Evolutionary conservation across 1,140 invertebrate genomes (phyloP).

Genomic region (Sminthurides bifidus): DNA sequence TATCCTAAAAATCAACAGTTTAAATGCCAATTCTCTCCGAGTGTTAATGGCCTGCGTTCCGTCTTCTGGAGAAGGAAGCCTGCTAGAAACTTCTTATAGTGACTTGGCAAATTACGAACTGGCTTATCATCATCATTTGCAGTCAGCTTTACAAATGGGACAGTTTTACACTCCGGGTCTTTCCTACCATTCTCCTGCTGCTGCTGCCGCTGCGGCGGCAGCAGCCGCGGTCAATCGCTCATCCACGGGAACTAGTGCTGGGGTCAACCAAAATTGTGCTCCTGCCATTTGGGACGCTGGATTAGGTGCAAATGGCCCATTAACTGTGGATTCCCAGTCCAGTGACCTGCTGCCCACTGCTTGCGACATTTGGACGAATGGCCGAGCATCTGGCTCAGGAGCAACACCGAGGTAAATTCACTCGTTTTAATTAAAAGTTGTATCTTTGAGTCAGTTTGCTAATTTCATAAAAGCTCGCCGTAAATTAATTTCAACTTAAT

Average conservation of each 20-base stretch:
- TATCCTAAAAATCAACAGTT: too few relatives aligned
- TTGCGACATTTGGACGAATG: background rate
- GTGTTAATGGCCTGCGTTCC: too few relatives aligned
- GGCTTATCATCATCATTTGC: constrained; percentile 26
- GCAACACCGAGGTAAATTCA: too few relatives aligned
- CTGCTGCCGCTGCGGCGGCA: constrained; percentile 32
- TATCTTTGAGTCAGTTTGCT: background rate
- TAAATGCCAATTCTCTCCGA: too few relatives aligned
- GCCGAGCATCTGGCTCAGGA: too few relatives aligned
- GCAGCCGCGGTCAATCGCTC: constrained; percentile 19
- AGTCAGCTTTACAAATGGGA: constrained; percentile 30
- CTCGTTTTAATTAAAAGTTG: too few relatives aligned
- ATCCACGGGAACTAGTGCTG: background rate
- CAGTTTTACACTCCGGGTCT: constrained; percentile 28
- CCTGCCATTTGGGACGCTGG: background rate
- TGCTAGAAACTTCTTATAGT: too few relatives aligned
- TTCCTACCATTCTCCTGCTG: constrained; percentile 27
- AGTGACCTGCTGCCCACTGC: background rate
- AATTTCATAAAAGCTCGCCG: background rate
- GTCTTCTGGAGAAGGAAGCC: too few relatives aligned
- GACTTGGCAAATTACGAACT: constrained; percentile 25
- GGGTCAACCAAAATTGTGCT: background rate
- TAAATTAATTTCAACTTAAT: background rate
- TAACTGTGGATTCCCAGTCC: constrained; percentile 1
- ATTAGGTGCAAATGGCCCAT: background rate